Evolutionary conservation across 1,140 invertebrate species (phyloP).

Genomic region (Pogonognathellus flavescens): DNA sequence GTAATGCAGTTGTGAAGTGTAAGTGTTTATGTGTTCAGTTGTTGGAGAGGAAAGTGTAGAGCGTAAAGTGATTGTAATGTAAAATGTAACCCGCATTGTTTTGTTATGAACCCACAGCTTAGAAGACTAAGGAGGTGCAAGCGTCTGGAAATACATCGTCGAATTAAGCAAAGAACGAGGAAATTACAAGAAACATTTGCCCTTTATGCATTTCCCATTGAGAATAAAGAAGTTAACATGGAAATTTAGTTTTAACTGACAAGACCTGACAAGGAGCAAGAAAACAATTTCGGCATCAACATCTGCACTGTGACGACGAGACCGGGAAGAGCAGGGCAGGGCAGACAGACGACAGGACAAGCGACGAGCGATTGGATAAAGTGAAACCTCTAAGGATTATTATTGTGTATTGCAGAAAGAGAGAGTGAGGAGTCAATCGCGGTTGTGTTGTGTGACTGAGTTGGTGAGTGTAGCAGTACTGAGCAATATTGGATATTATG

Average conservation of each 20-base stretch:
- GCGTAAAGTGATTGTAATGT: neutral
- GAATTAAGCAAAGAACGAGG: neutral
- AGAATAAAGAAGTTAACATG: neutral
- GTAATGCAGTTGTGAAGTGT: neutral
- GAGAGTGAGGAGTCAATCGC: too few species aligned
- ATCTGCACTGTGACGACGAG: too few species aligned
- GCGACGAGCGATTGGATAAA: neutral
- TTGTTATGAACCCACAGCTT: conserved; percentile 10
- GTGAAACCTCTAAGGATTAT: neutral
- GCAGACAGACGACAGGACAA: too few species aligned
- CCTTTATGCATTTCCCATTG: neutral
- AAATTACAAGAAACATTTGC: neutral
- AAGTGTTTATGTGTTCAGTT: neutral
- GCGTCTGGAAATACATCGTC: neutral
- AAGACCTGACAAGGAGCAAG: conserved; percentile 6
- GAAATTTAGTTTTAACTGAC: conserved; percentile 21
- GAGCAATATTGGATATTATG: neutral
- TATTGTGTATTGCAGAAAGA: too few species aligned
- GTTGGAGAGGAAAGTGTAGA: neutral
- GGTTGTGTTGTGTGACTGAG: neutral
- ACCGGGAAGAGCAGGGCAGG: too few species aligned
- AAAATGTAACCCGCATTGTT: neutral
- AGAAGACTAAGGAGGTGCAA: neutral
- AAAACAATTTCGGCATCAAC: neutral
- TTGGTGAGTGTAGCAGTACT: neutral